Evolutionary conservation across 2,797 vertebrate genomes (phyloP), one percentile per base, ranked within the genome.

Genomic region (Pristis pectinata): DNA sequence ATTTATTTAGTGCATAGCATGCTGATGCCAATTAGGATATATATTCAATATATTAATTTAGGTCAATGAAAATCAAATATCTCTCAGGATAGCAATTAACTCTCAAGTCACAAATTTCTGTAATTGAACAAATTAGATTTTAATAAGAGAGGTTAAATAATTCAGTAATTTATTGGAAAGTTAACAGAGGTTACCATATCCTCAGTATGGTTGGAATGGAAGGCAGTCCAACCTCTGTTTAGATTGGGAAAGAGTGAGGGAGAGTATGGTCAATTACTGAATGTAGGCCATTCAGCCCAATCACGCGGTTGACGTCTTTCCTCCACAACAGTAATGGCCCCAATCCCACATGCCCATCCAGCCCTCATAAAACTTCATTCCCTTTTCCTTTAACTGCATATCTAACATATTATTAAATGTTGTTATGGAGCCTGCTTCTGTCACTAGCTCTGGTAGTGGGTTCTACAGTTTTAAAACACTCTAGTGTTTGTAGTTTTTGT

Each of bases 111-210:
- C 92, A 56, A 19, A 56, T 94, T n/a, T 94, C 30, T n/a, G 70
- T 72, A 53, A 34, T 74, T 93, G 24, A 92, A 76, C 72, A 94
- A 94, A 8, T 76, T 74, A 53, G 30, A 53, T 94, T 94, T 94
- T 76, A 94, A 74, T 34, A 76, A 15, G 44, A 94, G 41, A 94
- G 44, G 30, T 94, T 94, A 76, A 94, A 53, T 94, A 76, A 72
- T 72, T 72, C 41, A 49, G 41, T 37, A 44, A 30, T 30, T 34
- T 70, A 44, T 87, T 87, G 1, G 0, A 37, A 91, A 67, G 87
- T 91, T 91, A 41, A 0, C 19, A 67, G 53, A 87, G 13, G 11
- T 87, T 87, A 91, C 37, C 19, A 41, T 41, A 41, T 91, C 19
- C 2, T 41, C 24, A 64, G 5, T 24, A 87, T 37, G 7, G 67